Conservation (phyloP, 2,797 vertebrate genomes). For the Intellagama lesueurii region DNA sequence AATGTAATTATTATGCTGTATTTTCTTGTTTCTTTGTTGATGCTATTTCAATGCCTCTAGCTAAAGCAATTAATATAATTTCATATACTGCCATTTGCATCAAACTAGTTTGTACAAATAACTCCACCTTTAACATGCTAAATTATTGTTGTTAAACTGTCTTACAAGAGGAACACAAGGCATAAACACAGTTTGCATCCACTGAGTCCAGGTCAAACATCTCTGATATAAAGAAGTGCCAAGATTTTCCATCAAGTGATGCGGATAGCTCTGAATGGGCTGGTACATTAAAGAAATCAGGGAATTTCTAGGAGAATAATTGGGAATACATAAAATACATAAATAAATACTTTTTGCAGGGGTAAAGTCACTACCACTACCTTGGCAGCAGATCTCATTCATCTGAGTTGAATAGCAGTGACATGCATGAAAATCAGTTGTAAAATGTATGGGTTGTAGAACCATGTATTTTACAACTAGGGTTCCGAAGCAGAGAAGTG, state of each 20-base stretch:
- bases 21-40: background rate
- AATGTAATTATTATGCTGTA: background rate
- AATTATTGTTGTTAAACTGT: background rate
- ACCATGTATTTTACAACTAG: background rate
- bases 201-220: background rate
- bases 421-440: background rate
- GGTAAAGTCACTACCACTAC: background rate
- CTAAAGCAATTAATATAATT: constrained; percentile 3
- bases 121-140: background rate
- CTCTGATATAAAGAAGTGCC: background rate
- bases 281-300: background rate
- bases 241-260: background rate
- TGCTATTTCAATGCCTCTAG: background rate
- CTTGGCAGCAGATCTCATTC: background rate
- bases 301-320: too few relatives aligned
- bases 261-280: background rate
- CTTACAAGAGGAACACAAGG: background rate
- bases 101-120: constrained; percentile 3
- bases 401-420: background rate
- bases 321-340: background rate
- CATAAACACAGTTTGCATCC: background rate
- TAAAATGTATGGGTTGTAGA: background rate
- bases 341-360: background rate
- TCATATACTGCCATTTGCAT: background rate
- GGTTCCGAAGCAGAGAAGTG: background rate